A percentile compares a stretch with the other conserved stretches of the same genome.
Evolutionary conservation across 2,888 invertebrate species (phyloP).

Genomic region (Aleiodes testaceus): DNA sequence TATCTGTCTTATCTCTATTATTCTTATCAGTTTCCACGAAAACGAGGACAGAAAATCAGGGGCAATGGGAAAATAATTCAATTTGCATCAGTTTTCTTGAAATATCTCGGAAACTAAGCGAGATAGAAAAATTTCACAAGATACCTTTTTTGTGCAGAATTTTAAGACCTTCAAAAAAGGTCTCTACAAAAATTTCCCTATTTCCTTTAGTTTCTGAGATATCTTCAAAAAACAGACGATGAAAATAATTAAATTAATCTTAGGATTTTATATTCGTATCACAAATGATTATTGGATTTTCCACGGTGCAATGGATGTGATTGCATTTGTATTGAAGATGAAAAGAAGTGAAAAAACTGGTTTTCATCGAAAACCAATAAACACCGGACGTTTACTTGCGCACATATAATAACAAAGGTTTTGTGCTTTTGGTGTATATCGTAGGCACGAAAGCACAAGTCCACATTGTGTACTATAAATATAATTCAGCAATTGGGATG

Average conservation of each 20-base stretch:
- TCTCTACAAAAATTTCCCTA: too few relatives aligned
- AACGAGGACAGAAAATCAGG: background rate
- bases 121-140: too few relatives aligned
- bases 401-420: background rate
- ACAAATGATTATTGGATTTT: too few relatives aligned
- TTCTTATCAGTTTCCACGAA: constrained; percentile 13
- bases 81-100: too few relatives aligned
- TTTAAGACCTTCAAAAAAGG: too few relatives aligned
- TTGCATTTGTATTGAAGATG: background rate
- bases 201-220: too few relatives aligned
- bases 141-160: too few relatives aligned
- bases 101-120: too few relatives aligned
- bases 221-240: too few relatives aligned
- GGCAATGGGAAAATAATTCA: background rate
- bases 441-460: background rate
- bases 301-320: too few relatives aligned
- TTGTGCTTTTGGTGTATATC: background rate
- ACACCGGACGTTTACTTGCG: background rate
- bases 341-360: background rate
- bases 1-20: background rate
- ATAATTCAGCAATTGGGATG: background rate
- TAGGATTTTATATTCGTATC: too few relatives aligned
- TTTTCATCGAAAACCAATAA: constrained; percentile 12
- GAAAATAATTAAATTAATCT: too few relatives aligned
- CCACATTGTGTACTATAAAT: constrained; percentile 3